Evolutionary conservation across 2,113 vertebrate genomes (phyloP).

Genomic region (Clarias macrocephalus): DNA sequence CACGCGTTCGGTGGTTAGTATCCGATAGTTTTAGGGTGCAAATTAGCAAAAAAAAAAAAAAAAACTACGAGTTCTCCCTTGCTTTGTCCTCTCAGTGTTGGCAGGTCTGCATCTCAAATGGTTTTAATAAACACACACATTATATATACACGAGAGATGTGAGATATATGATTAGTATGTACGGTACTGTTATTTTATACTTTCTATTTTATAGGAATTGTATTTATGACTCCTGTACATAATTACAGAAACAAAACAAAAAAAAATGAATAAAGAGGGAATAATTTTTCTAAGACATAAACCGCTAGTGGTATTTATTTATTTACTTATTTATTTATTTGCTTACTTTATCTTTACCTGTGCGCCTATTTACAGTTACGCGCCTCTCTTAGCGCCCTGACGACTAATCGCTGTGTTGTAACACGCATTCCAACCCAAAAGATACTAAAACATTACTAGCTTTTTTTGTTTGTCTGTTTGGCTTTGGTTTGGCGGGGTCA

Average conservation of each 20-base stretch:
- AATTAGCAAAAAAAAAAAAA: no score
- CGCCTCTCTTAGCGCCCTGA: slow-evolving; percentile 59
- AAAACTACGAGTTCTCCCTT: neutral
- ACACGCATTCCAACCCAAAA: slow-evolving; percentile 69
- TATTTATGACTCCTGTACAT: slow-evolving; percentile 78
- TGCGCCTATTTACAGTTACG: slow-evolving; percentile 46
- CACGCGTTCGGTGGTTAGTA: no score
- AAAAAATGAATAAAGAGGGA: slow-evolving; percentile 4
- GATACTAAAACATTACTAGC: slow-evolving; percentile 74
- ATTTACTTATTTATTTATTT: slow-evolving; percentile 44
- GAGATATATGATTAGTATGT: slow-evolving; percentile 66
- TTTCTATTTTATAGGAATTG: slow-evolving; percentile 75
- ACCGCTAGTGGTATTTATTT: neutral
- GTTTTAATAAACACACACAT: neutral
- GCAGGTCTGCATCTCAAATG: neutral
- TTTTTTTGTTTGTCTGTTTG: slow-evolving; percentile 49
- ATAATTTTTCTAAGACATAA: neutral
- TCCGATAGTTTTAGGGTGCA: no score
- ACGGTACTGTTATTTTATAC: slow-evolving; percentile 78
- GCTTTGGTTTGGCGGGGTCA: slow-evolving; percentile 66
- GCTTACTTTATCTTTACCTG: slow-evolving; percentile 63
- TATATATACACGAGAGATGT: slow-evolving; percentile 13
- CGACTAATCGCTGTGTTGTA: slow-evolving; percentile 75
- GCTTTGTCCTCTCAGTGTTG: neutral
- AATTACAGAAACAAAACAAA: slow-evolving; percentile 61